These are phyloP conservation scores for Antheraea yamamai DNA, from an alignment of 2,888 invertebrate genomes.

Conservation along the genomic window DNA sequence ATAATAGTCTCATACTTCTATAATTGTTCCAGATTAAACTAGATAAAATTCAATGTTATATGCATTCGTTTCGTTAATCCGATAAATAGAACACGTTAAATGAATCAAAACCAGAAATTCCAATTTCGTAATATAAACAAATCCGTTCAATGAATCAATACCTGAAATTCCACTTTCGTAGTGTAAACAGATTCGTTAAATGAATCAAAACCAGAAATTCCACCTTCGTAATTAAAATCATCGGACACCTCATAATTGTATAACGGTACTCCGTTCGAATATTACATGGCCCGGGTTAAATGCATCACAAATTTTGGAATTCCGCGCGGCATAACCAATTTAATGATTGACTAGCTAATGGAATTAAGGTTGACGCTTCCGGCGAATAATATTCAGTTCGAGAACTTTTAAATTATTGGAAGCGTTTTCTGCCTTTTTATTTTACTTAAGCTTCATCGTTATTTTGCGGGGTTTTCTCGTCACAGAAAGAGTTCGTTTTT, in stretches of 20 bases:
- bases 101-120: not conserved
- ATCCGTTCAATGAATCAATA: no score
- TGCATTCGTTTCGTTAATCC: no score
- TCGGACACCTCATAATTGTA: not conserved
- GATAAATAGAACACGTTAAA: no score
- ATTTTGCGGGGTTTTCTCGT: no score
- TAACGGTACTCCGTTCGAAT: not conserved
- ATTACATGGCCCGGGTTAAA: not conserved
- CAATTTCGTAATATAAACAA: not conserved
- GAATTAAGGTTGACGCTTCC: not conserved
- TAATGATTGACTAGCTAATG: not conserved
- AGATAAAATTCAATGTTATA: no score
- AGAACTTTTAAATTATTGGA: not conserved
- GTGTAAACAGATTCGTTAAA: not conserved
- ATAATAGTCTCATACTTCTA: no score
- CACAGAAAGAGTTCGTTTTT: no score
- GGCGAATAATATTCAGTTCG: not conserved
- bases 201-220: not conserved
- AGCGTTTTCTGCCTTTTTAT: not conserved
- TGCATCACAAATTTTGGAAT: conserved; percentile 4
- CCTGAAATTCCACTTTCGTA: not conserved
- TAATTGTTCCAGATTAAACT: no score
- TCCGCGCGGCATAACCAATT: not conserved
- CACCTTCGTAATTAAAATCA: not conserved
- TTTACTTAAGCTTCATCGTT: no score